These are phyloP conservation scores for Casuarius casuarius DNA, from an alignment of 2,113 vertebrate genomes.

Conservation along the genomic window DNA sequence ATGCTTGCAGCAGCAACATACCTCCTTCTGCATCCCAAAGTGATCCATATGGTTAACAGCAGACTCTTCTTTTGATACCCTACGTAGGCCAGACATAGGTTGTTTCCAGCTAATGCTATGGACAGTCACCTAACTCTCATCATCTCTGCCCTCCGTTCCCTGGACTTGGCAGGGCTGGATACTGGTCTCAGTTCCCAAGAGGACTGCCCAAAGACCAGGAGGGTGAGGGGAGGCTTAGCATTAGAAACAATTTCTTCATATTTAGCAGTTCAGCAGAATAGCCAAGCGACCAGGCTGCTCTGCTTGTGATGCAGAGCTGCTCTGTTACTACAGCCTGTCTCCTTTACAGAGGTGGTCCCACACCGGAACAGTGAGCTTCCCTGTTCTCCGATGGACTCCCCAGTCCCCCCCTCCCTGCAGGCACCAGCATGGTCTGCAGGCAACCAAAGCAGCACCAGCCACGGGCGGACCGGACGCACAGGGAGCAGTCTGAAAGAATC, in stretches of 20 bases:
- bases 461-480: accelerated
- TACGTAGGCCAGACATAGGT: background rate
- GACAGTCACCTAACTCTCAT: background rate
- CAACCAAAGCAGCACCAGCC: background rate
- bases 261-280: background rate
- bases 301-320: background rate
- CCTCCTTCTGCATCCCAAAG: background rate
- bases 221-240: background rate
- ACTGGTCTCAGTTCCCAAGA: background rate
- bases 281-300: background rate
- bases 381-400: accelerated
- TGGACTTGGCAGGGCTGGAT: background rate
- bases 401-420: background rate
- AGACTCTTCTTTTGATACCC: background rate
- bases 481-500: background rate
- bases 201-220: background rate
- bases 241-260: background rate
- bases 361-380: accelerated
- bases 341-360: background rate
- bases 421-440: background rate
- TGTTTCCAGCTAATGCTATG: background rate
- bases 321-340: background rate
- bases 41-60: background rate
- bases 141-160: background rate
- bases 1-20: background rate